Percentiles rank a stretch among this genome's conserved stretches.
These are phyloP conservation scores for Prosapia bicincta DNA, from an alignment of 2,888 invertebrate species.

Conservation along the genomic window DNA sequence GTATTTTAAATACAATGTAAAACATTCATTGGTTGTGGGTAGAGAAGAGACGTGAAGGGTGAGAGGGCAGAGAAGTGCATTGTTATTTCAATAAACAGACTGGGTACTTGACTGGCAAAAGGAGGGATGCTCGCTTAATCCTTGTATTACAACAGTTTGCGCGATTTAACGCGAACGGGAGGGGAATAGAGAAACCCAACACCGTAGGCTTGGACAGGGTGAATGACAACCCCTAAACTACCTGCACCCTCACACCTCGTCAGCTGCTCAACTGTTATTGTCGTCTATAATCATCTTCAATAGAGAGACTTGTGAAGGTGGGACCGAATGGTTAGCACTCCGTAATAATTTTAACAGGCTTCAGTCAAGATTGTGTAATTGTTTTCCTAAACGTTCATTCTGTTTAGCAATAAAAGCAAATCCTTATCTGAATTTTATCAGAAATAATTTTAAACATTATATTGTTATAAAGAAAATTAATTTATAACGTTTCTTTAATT, in stretches of 20 bases:
- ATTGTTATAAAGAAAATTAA: too few species aligned
- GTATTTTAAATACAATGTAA: not conserved
- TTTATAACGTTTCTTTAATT: too few species aligned
- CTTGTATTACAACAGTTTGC: conserved; percentile 2
- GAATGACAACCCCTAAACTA: not conserved
- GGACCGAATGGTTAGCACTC: too few species aligned
- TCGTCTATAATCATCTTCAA: not conserved
- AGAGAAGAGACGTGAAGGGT: not conserved
- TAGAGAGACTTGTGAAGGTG: not conserved
- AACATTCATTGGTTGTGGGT: not conserved
- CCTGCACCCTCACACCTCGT: conserved; percentile 2
- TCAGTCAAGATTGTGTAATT: too few species aligned
- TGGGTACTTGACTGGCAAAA: not conserved
- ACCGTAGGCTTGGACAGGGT: not conserved
- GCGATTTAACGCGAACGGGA: not conserved
- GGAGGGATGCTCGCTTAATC: not conserved
- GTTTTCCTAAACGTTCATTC: too few species aligned
- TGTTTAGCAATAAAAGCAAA: too few species aligned
- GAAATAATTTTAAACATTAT: too few species aligned
- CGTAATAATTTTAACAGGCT: too few species aligned
- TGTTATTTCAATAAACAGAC: conserved; percentile 2
- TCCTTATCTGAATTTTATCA: too few species aligned
- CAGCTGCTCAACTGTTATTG: not conserved
- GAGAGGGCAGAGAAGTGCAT: not conserved
- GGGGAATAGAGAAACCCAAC: not conserved